phyloP scores from a whole-genome alignment of 2,888 invertebrate species.

The Lasioglossum leucozonium region DNA sequence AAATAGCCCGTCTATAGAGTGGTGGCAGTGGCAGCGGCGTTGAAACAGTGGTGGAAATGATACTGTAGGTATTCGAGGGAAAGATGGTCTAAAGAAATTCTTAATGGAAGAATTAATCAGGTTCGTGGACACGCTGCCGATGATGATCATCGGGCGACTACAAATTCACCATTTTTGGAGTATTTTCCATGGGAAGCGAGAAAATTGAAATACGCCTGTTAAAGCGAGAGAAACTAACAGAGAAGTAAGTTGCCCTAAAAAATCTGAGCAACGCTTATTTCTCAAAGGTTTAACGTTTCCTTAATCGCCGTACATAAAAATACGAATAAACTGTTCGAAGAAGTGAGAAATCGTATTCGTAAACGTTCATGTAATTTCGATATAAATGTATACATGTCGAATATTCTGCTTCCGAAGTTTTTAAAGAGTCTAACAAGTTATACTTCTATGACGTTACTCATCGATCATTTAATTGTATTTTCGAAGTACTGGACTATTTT shows the following conservation, averaged over 20 bases:
- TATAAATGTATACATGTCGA: conserved; percentile 26
- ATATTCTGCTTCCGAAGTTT: conserved; percentile 29
- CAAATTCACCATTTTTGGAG: conserved; percentile 58
- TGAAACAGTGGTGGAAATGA: conserved; percentile 35
- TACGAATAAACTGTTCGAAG: conserved; percentile 30
- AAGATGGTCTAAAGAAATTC: conserved; percentile 47
- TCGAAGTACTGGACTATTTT: conserved; percentile 46
- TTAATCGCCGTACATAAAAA: conserved; percentile 24
- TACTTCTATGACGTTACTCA: conserved; percentile 51
- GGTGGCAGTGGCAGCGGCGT: conserved; percentile 32
- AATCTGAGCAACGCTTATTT: conserved; percentile 40
- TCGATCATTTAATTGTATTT: conserved; percentile 51
- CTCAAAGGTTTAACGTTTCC: conserved; percentile 14
- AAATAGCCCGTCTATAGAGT: conserved; percentile 12
- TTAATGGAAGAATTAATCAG: conserved; percentile 65
- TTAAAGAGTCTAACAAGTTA: conserved; percentile 36
- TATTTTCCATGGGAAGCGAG: conserved; percentile 16
- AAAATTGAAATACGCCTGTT: conserved; percentile 19
- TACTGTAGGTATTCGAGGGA: conserved; percentile 42
- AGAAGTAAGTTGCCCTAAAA: conserved; percentile 51
- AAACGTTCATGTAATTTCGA: conserved; percentile 26
- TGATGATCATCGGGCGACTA: conserved; percentile 54
- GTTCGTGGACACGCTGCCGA: conserved; percentile 50
- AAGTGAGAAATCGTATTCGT: conserved; percentile 18
- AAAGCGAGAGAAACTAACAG: conserved; percentile 29